These are phyloP conservation scores for Camponotus floridanus DNA, from an alignment of 1,140 invertebrate genomes.

Conservation along the genomic window DNA sequence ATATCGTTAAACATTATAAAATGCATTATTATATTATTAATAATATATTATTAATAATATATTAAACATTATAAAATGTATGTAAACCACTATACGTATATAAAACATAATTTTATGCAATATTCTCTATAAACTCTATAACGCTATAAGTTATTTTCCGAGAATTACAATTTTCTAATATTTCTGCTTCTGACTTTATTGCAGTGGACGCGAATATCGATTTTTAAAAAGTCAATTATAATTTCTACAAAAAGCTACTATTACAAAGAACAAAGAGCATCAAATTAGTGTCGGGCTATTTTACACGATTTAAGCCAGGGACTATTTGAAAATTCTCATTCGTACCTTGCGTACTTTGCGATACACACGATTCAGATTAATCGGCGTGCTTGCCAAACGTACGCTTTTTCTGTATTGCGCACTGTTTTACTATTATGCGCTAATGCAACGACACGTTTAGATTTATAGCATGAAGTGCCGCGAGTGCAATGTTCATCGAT, in stretches of 20 bases:
- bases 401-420: slow-evolving; percentile 6
- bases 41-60: slow-evolving; percentile 3
- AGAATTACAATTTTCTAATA: neutral
- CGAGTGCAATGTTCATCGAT: slow-evolving; percentile 57
- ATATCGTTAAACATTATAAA: neutral
- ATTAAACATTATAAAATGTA: neutral
- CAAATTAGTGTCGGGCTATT: slow-evolving; percentile 4
- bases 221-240: too few relatives aligned
- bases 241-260: neutral
- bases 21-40: too few relatives aligned
- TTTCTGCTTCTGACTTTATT: neutral
- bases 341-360: neutral
- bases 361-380: neutral
- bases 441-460: slow-evolving; percentile 40
- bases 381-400: neutral
- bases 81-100: neutral
- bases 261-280: neutral
- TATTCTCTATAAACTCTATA: neutral
- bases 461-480: slow-evolving; percentile 45
- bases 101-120: slow-evolving; percentile 3
- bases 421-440: neutral
- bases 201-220: neutral
- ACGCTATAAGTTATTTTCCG: neutral
- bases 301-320: neutral
- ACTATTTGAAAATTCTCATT: neutral